These are phyloP conservation scores for Himantopus leucocephalus DNA, from an alignment of 2,113 vertebrate genomes.

Conservation along the genomic window DNA sequence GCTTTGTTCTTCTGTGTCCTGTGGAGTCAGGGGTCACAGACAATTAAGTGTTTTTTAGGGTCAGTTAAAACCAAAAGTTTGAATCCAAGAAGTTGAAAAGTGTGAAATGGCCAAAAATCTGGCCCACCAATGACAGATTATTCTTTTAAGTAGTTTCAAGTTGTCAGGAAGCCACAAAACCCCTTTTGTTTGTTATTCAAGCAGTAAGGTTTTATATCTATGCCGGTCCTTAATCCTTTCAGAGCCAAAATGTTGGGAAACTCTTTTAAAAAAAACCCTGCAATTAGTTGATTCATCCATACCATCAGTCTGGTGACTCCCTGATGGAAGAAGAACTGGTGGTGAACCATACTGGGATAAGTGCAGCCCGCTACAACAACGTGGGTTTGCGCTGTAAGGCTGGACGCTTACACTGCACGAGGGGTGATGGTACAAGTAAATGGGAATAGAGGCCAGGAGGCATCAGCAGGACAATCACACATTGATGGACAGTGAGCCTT, in stretches of 20 bases:
- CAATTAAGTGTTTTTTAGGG: not conserved
- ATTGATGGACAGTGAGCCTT: not conserved
- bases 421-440: not conserved
- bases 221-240: not conserved
- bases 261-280: not conserved
- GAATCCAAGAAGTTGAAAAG: not conserved
- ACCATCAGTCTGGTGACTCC: not conserved
- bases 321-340: not conserved
- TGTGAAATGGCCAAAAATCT: not conserved
- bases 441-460: not conserved
- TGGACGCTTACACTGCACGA: accelerated
- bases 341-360: not conserved
- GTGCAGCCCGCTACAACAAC: not conserved
- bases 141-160: not conserved
- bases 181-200: not conserved
- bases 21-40: not conserved
- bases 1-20: not conserved
- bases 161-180: not conserved
- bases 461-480: not conserved
- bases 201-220: not conserved
- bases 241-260: not conserved
- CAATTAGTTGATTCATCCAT: not conserved
- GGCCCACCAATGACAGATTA: not conserved
- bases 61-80: not conserved
- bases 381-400: not conserved